phyloP scores from a whole-genome alignment of 1,140 invertebrate genomes.

The Pectinophora gossypiella region DNA sequence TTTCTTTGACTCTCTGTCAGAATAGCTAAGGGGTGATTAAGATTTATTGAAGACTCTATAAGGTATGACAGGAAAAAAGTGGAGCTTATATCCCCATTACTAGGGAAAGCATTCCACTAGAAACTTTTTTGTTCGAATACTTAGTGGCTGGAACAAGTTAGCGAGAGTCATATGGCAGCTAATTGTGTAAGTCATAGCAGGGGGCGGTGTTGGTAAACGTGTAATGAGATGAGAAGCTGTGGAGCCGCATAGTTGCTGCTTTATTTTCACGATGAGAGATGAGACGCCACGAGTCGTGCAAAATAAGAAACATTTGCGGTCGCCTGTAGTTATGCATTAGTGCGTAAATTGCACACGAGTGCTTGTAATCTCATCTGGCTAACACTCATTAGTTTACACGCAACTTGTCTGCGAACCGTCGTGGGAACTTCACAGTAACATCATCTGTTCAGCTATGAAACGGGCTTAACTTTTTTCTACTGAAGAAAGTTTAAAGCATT shows the following conservation, averaged over 20 bases:
- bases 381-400: conserved; percentile 46
- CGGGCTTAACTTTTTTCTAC: conserved; percentile 22
- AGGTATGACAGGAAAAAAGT: conserved; percentile 9
- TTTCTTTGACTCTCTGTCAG: conserved; percentile 19
- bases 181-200: background rate
- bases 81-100: background rate
- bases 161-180: background rate
- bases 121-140: conserved; percentile 2
- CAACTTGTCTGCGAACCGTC: conserved; percentile 28
- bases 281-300: conserved; percentile 15
- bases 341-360: conserved; percentile 56
- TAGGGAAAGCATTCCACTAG: background rate
- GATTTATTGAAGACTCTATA: conserved; percentile 14
- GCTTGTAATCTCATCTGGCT: conserved; percentile 55
- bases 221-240: background rate
- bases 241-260: background rate
- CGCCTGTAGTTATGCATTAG: conserved; percentile 49
- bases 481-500: conserved; percentile 14
- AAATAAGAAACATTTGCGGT: conserved; percentile 54
- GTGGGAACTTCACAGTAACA: conserved; percentile 45
- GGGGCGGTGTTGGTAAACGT: background rate
- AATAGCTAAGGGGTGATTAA: conserved; percentile 13
- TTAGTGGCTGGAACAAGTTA: background rate
- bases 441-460: conserved; percentile 26
- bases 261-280: background rate